Evolutionary conservation across 2,797 vertebrate species (phyloP).

Genomic region (Emys orbicularis): DNA sequence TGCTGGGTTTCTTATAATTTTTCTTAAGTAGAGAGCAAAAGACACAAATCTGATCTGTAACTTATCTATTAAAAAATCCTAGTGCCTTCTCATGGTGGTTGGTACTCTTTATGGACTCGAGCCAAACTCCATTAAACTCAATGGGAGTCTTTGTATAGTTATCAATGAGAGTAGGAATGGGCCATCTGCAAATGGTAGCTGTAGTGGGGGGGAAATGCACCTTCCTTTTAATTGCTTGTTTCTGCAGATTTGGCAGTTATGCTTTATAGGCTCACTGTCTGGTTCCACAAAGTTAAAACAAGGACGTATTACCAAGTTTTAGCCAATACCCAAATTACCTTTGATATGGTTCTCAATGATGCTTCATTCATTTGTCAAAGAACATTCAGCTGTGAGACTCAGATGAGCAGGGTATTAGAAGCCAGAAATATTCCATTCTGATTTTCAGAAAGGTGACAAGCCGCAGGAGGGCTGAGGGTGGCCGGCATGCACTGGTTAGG

Average conservation of each 20-base stretch:
- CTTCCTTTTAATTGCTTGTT: background rate
- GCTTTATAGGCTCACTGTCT: background rate
- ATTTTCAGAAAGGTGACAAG: constrained; percentile 35
- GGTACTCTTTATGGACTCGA: background rate
- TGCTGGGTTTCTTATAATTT: background rate
- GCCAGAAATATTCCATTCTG: constrained; percentile 20
- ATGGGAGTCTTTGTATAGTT: background rate
- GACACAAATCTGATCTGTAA: background rate
- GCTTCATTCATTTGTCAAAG: background rate
- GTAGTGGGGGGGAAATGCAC: background rate
- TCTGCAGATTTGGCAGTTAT: background rate
- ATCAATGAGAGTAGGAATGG: background rate
- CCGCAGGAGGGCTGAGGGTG: background rate
- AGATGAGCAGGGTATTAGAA: background rate
- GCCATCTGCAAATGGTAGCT: background rate
- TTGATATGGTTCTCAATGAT: background rate
- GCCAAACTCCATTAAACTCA: background rate
- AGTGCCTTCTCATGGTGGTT: background rate
- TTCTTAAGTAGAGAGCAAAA: background rate
- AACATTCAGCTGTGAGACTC: background rate
- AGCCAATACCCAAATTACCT: background rate
- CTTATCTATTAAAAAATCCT: background rate
- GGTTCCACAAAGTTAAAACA: background rate
- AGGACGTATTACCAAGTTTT: background rate
- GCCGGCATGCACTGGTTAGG: background rate